Conservation (phyloP, 2,888 invertebrate species). For the Tryphoninae sp. region DNA sequence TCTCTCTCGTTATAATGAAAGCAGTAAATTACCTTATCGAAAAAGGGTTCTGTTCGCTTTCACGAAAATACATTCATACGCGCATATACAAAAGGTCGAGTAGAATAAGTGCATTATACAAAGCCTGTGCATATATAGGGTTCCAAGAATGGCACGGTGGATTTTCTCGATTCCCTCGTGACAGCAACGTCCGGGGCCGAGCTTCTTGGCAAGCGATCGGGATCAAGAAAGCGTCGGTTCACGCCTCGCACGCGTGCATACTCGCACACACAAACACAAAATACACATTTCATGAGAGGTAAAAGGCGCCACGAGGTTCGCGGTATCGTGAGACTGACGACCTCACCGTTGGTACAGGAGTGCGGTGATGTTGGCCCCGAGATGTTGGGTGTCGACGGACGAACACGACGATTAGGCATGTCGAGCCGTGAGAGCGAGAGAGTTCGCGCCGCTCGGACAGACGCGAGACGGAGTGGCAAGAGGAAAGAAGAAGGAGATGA, state of each 20-base stretch:
- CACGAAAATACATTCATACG: constrained; percentile 18
- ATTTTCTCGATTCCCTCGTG: constrained; percentile 60
- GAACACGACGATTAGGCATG: constrained; percentile 71
- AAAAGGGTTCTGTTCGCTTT: constrained; percentile 15
- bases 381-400: constrained; percentile 66
- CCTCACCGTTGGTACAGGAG: constrained; percentile 38
- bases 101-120: constrained; percentile 5
- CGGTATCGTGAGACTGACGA: constrained; percentile 63
- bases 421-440: constrained; percentile 43
- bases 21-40: neutral
- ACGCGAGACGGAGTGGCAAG: constrained; percentile 29
- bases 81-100: constrained; percentile 10
- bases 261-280: constrained; percentile 9
- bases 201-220: constrained; percentile 57
- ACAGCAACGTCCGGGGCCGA: constrained; percentile 58
- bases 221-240: constrained; percentile 56
- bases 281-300: constrained; percentile 40
- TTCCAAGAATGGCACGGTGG: constrained; percentile 51
- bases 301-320: constrained; percentile 66
- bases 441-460: neutral
- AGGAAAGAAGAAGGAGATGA: constrained; percentile 32
- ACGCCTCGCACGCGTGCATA: constrained; percentile 24
- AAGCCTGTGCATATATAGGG: constrained; percentile 22
- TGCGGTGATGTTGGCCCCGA: constrained; percentile 45
- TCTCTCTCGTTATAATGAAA: neutral